Evolutionary conservation across 53 echinoderm and acorn worm species (phyloP).

Genomic region (Holothuria leucospilota): DNA sequence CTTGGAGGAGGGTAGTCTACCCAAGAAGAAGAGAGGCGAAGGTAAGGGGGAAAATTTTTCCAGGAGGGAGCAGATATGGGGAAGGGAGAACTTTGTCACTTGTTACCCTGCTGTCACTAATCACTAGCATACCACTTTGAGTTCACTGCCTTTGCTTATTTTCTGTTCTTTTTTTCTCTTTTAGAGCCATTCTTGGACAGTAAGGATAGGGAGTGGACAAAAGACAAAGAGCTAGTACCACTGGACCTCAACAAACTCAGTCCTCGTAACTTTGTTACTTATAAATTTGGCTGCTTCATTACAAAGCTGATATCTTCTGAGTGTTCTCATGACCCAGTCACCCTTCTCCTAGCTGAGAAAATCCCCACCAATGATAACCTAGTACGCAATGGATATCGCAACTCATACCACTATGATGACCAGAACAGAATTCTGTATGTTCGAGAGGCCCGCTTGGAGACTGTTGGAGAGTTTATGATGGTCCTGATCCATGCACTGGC

Average conservation of each 20-base stretch:
- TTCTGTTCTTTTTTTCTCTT: not conserved
- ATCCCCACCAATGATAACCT: constrained; percentile 83
- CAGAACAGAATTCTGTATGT: constrained; percentile 83
- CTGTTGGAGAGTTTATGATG: constrained; percentile 90
- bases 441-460: constrained; percentile 76
- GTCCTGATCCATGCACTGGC: constrained; percentile 93
- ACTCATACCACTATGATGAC: constrained; percentile 97
- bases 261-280: constrained; percentile 89
- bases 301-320: constrained; percentile 71
- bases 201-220: constrained; percentile 77
- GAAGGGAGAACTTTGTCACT: not conserved
- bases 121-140: no score
- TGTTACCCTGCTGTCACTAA: not conserved
- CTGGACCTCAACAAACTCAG: constrained; percentile 85
- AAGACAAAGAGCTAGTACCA: constrained; percentile 80
- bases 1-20: constrained; percentile 83
- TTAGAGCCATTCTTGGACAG: constrained; percentile 84
- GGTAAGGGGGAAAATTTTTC: constrained; percentile 40
- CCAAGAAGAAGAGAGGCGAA: constrained; percentile 88
- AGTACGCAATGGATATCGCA: constrained; percentile 83
- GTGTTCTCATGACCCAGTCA: constrained; percentile 82
- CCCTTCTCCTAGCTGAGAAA: constrained; percentile 90
- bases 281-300: constrained; percentile 95
- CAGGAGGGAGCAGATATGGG: no score
- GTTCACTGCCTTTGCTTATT: no score